Evolutionary conservation across 2,797 vertebrate genomes (phyloP), one percentile per base, ranked within the genome.

Genomic region (Phoebastria nigripes): DNA sequence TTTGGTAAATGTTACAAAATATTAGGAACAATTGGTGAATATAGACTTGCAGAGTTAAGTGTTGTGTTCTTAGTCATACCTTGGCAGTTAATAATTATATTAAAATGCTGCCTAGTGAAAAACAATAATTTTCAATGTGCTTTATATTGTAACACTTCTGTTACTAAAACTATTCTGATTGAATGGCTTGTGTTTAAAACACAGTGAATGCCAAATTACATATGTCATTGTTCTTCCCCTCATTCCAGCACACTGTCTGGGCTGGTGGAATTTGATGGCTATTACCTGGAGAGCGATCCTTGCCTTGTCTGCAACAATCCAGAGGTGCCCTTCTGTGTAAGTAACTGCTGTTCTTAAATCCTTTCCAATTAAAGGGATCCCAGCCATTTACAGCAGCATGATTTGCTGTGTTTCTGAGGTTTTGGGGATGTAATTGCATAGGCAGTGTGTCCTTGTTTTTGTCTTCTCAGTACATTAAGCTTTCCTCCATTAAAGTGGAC

Each of bases 401-500:
- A 4, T 39, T 42, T 35, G 7, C 41, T 16, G 3, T 42, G 28
- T 35, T 86, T 28, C 35, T 42, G 49, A n/a, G 9, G 1, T 52
- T 12, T 29, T 33, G 5, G 15, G 41, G 42, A 3, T 61, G 35
- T 9, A 15, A 39, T 74, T 37, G 7, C 11, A 3, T 6, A 66
- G 44, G 15, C 49, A 20, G 9, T 1, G 4, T 35, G 31, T 35
- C 61, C 33, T n/a, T 31, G 54, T 1, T 65, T 87, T 52, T 97
- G 70, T 67, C 22, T 59, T 18, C 65, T 42, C 97, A 99, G 99
- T 99, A 99, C 97, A 99, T 99, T 97, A 99, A 99, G 96, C 98
- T 99, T 56, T 99, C 99, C 71, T 99, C 99, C n/a, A 99, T 99
- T 93, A 99, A 99, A 98, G 99, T 99, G 98, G 99, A 99, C 97